Percentiles rank a stretch among this genome's conserved stretches.
Conservation (phyloP, 2,113 vertebrate species). For the Lathamus discolor region DNA sequence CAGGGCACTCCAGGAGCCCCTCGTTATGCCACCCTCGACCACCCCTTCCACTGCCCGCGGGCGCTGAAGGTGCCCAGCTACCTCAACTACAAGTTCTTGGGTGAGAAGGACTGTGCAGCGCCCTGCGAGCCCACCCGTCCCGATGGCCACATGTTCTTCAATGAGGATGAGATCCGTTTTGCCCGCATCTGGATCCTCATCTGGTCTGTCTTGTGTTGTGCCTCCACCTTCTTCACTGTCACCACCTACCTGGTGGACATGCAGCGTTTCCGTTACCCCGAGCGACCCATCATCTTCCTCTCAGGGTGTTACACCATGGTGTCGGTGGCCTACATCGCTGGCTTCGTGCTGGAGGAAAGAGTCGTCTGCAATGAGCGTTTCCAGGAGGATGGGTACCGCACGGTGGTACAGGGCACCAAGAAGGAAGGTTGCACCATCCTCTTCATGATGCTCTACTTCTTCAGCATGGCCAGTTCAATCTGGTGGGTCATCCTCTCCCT, state of each 20-base stretch:
- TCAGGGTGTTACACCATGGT: slow-evolving; percentile 99
- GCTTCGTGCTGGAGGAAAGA: slow-evolving; percentile 90
- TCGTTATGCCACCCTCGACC: slow-evolving; percentile 76
- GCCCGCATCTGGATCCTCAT: slow-evolving; percentile 96
- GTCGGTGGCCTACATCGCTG: slow-evolving; percentile 94
- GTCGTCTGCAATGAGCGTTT: slow-evolving; percentile 94
- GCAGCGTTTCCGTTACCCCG: slow-evolving; percentile 96
- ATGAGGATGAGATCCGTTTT: slow-evolving; percentile 90
- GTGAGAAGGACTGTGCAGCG: slow-evolving; percentile 89
- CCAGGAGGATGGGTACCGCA: slow-evolving; percentile 86
- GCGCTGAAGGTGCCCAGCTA: slow-evolving; percentile 90
- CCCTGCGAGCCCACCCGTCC: slow-evolving; percentile 89
- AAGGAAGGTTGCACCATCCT: slow-evolving; percentile 98
- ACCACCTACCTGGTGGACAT: slow-evolving; percentile 97
- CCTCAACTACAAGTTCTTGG: slow-evolving; percentile 93
- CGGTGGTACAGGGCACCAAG: slow-evolving; percentile 95
- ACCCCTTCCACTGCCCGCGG: slow-evolving; percentile 87
- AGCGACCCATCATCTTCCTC: slow-evolving; percentile 95
- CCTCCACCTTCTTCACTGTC: slow-evolving; percentile 95
- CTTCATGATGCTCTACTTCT: slow-evolving; percentile 99
- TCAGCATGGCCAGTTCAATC: slow-evolving; percentile 98
- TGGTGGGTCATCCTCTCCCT: slow-evolving; percentile 99
- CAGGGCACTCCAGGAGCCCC: slow-evolving; percentile 69
- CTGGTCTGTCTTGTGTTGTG: slow-evolving; percentile 94
- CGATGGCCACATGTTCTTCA: slow-evolving; percentile 94